Base-by-base conservation (phyloP, 2,113 vertebrate species). In the Bothrops jararaca region DNA sequence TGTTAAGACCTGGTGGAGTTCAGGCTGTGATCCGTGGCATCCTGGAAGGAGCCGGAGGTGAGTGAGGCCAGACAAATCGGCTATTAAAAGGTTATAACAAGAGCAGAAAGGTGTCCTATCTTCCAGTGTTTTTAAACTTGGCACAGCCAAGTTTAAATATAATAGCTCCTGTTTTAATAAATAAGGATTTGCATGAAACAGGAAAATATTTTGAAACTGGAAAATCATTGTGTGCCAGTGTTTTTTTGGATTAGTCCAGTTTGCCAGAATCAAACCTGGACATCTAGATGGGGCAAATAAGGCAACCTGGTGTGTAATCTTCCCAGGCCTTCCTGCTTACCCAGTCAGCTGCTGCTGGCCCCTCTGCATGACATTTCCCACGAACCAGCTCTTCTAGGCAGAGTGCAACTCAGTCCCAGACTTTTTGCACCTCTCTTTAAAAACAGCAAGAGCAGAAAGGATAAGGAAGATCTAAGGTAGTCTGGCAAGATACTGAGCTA, bases 11-110 rank as follows among this genome's bases (percentile, higher is more conserved):
- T 0, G 93, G 26, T 0, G 99, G 99, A 3, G 98, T 99, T 13
- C 99, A 98, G 96, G 98, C 98, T 0, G 98, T 99, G 29, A 98
- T 99, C 89, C 97, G 98, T 94, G 99, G 98, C 69, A 94, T 99
- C 94, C 53, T 99, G 95, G 99, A 99, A 94, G 98, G 97, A 93
- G 97, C 98, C 3, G 97, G 98, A 15, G 98, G 99, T 99, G 97
- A 97, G 97, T 95, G 88, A 52, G 48, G 4, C 24, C 4, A 7
- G 74, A 80, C 18, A 20, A 22, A 42, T 22, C 34, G 20, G 74
- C 34, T 7, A 22, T 80, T 42, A 39, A 4, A 42, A 80, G 34
- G 34, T 34, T 80, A 34, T 20, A 34, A 22, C 18, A 9, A 80
- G 64, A 34, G n/a, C 74, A 42, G 74, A 42, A 3, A 80, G 7